phyloP scores from a whole-genome alignment of 1,140 invertebrate genomes.

The Rhopalosiphum maidis region DNA sequence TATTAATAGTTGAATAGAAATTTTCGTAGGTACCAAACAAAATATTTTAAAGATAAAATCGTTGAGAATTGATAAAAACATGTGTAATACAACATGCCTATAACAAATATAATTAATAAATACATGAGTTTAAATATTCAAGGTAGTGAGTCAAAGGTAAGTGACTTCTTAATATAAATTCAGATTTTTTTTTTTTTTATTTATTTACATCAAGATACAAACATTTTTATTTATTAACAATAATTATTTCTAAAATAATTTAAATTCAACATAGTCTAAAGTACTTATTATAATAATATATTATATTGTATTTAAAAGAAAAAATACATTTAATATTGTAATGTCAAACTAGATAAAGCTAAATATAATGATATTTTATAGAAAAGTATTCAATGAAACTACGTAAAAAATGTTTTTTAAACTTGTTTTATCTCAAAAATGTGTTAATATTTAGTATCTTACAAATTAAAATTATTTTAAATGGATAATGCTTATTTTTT shows the following conservation, averaged over 20 bases:
- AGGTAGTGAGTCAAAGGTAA: neutral
- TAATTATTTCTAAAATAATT: conserved; percentile 22
- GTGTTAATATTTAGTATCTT: neutral
- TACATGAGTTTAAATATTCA: neutral
- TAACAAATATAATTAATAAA: neutral
- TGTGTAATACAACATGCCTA: neutral
- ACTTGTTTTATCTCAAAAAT: neutral
- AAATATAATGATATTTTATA: conserved; percentile 17
- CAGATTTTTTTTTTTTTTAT: neutral
- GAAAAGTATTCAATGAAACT: neutral
- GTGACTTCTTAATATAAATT: neutral
- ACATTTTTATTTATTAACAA: neutral
- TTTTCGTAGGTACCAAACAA: neutral
- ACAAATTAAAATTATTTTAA: neutral
- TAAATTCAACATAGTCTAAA: neutral
- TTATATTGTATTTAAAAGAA: conserved; percentile 1
- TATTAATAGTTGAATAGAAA: neutral
- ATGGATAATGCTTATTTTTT: neutral
- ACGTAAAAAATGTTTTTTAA: neutral
- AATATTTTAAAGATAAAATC: neutral
- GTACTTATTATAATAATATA: neutral
- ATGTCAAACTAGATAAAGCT: neutral
- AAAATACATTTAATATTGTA: neutral
- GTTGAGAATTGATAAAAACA: neutral
- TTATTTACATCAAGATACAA: conserved; percentile 38